Evolutionary conservation across 1,140 invertebrate species (phyloP).

Genomic region (Anastrepha obliqua): DNA sequence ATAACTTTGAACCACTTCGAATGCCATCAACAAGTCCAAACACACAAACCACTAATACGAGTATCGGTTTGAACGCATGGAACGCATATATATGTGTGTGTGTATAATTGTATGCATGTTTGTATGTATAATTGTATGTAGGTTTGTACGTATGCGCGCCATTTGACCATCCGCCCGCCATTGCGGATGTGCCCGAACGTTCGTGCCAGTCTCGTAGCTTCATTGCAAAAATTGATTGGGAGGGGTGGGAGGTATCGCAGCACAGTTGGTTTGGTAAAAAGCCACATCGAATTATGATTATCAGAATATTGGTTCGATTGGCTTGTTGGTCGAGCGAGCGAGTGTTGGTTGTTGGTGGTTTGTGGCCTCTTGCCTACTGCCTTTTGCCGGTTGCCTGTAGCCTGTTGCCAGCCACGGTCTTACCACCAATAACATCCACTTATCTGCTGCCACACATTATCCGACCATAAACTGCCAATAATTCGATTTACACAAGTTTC

Average conservation of each 20-base stretch:
- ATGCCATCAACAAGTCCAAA: neutral
- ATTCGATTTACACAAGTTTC: slow-evolving; percentile 60
- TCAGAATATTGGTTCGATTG: slow-evolving; percentile 49
- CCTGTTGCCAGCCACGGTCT: slow-evolving; percentile 26
- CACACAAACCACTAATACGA: neutral
- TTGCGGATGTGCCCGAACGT: slow-evolving; percentile 7
- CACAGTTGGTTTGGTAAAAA: slow-evolving; percentile 53
- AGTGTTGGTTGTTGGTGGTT: neutral
- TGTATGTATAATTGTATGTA: neutral
- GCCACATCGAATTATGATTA: slow-evolving; percentile 56
- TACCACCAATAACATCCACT: slow-evolving; percentile 54
- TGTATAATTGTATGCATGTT: neutral
- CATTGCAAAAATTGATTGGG: slow-evolving; percentile 49
- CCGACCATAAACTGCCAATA: slow-evolving; percentile 59
- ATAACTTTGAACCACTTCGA: slow-evolving; percentile 36
- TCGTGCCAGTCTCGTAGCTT: neutral
- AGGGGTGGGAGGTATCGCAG: neutral
- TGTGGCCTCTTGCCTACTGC: neutral
- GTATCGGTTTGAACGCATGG: too few species aligned
- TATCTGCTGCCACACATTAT: slow-evolving; percentile 54
- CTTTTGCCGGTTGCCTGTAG: neutral
- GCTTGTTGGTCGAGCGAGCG: slow-evolving; percentile 26
- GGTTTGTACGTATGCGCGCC: neutral
- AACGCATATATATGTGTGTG: neutral
- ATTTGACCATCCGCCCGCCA: slow-evolving; percentile 12